Evolutionary conservation across 2,888 invertebrate species (phyloP).

Genomic region (Sympetrum striolatum): DNA sequence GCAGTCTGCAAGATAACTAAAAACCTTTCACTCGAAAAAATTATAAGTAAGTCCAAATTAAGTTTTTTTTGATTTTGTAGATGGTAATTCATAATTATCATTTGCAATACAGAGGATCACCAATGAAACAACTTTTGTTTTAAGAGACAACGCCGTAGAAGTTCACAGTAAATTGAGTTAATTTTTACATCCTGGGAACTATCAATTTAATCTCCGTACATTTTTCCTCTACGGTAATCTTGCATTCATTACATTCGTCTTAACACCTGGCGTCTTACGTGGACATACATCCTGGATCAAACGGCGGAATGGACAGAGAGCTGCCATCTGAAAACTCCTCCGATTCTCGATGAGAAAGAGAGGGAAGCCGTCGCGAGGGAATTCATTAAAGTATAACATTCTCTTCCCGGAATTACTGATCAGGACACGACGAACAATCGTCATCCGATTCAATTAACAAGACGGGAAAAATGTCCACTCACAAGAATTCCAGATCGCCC

Average conservation of each 20-base stretch:
- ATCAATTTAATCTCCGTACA: too few relatives aligned
- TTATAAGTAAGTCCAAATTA: too few relatives aligned
- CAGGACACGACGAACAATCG: constrained; percentile 32
- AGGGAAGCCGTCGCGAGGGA: neutral
- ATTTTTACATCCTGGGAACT: too few relatives aligned
- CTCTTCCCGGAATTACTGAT: neutral
- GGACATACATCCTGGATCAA: neutral
- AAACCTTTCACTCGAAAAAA: too few relatives aligned
- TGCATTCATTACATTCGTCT: neutral
- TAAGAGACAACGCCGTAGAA: too few relatives aligned
- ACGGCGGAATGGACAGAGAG: neutral
- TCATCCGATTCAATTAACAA: constrained; percentile 41
- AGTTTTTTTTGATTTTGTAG: too few relatives aligned
- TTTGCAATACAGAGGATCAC: too few relatives aligned
- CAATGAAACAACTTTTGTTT: too few relatives aligned
- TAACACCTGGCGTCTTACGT: neutral
- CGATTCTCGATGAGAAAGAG: neutral
- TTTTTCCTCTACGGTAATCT: neutral
- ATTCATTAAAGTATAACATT: neutral
- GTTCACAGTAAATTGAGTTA: too few relatives aligned
- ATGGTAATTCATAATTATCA: too few relatives aligned
- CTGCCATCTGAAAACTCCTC: neutral
- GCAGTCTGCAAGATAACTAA: too few relatives aligned
- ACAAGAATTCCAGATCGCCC: constrained; percentile 39
- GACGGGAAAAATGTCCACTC: constrained; percentile 35